phyloP scores from a whole-genome alignment of 2,797 vertebrate species.

The Phalanger gymnotis region DNA sequence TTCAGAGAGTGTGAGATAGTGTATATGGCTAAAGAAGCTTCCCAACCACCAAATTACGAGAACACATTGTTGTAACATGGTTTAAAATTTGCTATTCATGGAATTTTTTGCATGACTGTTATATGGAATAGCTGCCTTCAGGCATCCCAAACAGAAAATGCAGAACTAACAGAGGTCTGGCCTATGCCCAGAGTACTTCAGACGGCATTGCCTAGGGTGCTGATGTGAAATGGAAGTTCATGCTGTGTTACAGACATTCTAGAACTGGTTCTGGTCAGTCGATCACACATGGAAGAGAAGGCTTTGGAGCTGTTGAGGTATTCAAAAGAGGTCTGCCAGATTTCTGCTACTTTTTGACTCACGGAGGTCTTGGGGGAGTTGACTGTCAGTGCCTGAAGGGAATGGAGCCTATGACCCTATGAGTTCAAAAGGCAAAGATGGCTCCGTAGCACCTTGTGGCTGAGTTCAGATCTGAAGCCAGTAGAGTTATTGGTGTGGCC shows the following conservation, averaged over 20 bases:
- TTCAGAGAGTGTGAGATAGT: background rate
- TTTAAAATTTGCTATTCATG: too few relatives aligned
- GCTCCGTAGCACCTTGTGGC: background rate
- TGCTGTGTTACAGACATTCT: too few relatives aligned
- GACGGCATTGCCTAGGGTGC: too few relatives aligned
- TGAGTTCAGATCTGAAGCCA: background rate
- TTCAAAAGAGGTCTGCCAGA: background rate
- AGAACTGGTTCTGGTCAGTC: background rate
- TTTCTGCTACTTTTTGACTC: background rate
- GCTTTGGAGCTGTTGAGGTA: background rate
- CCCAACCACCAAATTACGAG: too few relatives aligned
- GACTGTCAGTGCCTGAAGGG: background rate
- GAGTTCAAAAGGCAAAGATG: background rate
- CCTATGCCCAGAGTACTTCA: too few relatives aligned
- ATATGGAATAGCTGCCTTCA: too few relatives aligned
- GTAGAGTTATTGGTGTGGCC: background rate
- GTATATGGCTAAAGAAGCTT: too few relatives aligned
- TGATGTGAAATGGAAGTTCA: too few relatives aligned
- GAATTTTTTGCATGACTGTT: too few relatives aligned
- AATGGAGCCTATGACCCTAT: background rate
- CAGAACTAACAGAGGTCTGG: too few relatives aligned
- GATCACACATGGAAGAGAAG: background rate
- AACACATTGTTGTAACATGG: too few relatives aligned
- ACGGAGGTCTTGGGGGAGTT: background rate
- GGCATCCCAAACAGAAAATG: too few relatives aligned